Percentiles rank a stretch among this genome's conserved stretches.
Evolutionary conservation across 1,140 invertebrate genomes (phyloP).

Genomic region (Dinoponera quadriceps): DNA sequence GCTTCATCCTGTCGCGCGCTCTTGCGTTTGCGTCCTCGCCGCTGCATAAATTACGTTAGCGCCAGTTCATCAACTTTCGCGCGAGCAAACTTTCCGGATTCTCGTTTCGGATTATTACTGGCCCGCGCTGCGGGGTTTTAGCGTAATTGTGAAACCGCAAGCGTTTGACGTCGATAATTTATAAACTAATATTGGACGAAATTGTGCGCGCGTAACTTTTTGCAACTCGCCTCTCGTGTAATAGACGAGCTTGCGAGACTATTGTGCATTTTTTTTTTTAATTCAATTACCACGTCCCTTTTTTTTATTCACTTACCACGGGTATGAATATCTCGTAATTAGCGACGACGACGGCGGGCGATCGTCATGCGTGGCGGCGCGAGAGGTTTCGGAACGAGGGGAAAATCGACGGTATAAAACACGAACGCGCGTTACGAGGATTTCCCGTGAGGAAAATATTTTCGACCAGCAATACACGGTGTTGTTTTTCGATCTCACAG

Average conservation of each 20-base stretch:
- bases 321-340: no score
- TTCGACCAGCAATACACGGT: no score
- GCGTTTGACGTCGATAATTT: conserved; percentile 30
- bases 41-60: conserved; percentile 57
- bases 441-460: no score
- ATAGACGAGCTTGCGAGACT: background rate
- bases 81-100: conserved; percentile 46
- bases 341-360: no score
- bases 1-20: conserved; percentile 12
- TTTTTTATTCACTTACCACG: no score
- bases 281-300: background rate
- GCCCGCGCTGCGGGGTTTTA: conserved; percentile 32
- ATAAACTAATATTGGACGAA: conserved; percentile 49
- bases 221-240: background rate
- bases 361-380: no score
- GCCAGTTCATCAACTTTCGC: conserved; percentile 51
- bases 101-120: conserved; percentile 46
- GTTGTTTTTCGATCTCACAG: no score
- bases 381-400: no score
- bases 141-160: conserved; percentile 46
- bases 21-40: conserved; percentile 12
- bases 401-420: no score
- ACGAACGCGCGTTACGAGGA: no score
- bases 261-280: conserved; percentile 10
- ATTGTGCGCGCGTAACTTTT: conserved; percentile 21